Conservation (phyloP, 2,113 vertebrate genomes). For the Strix aluco region DNA sequence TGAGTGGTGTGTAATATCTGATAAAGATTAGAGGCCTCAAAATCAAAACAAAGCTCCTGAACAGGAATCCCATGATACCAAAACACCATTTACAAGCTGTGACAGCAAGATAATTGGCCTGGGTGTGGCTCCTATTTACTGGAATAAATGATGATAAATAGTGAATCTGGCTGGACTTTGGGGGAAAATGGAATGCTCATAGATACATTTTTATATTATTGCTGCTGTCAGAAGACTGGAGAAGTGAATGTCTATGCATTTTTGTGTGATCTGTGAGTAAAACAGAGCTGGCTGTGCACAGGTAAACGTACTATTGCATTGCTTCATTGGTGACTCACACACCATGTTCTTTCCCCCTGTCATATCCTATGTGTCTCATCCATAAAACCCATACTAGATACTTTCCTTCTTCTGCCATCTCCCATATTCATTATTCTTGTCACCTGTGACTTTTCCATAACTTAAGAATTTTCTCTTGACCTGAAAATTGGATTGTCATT, state of each 20-base stretch:
- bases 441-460: background rate
- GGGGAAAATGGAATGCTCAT: background rate
- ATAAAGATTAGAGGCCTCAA: conserved; percentile 58
- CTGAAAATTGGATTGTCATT: conserved; percentile 24
- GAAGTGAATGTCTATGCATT: background rate
- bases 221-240: background rate
- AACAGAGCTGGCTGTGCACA: background rate
- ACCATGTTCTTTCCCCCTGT: background rate
- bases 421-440: background rate
- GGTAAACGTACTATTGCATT: background rate
- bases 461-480: conserved; percentile 1
- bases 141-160: conserved; percentile 56
- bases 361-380: background rate
- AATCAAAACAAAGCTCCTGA: conserved; percentile 38
- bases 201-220: conserved; percentile 43
- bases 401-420: background rate
- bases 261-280: conserved; percentile 2
- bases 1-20: conserved; percentile 60
- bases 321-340: background rate
- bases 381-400: background rate
- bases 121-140: conserved; percentile 36
- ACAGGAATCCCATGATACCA: conserved; percentile 32
- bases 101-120: conserved; percentile 52
- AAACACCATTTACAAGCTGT: conserved; percentile 47
- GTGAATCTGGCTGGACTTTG: conserved; percentile 21